phyloP scores from a whole-genome alignment of 2,113 vertebrate species.

The Chaenogobius annularis region DNA sequence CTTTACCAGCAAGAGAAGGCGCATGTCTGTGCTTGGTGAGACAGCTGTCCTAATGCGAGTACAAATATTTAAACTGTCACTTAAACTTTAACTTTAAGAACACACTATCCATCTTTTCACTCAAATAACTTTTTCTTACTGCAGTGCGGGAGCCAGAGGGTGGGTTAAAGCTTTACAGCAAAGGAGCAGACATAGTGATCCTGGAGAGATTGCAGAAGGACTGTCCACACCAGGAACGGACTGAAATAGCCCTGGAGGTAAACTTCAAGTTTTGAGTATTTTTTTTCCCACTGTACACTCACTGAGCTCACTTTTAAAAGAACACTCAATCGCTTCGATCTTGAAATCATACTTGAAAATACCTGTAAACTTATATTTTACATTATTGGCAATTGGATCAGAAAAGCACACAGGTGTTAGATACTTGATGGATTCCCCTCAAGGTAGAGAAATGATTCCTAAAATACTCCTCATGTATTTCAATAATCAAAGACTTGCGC shows the following conservation, averaged over 20 bases:
- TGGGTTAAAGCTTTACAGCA: conserved; percentile 87
- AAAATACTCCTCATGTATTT: not conserved
- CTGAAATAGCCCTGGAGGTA: conserved; percentile 81
- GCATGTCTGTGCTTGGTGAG: conserved; percentile 95
- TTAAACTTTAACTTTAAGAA: not conserved
- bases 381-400: not conserved
- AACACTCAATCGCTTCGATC: conserved; percentile 7
- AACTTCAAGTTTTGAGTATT: conserved; percentile 39
- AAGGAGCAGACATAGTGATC: conserved; percentile 90
- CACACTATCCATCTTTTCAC: conserved; percentile 6
- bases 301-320: conserved; percentile 14
- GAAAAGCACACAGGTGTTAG: not conserved
- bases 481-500: conserved; percentile 8
- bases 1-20: conserved; percentile 88
- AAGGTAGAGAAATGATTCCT: conserved; percentile 4
- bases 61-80: not conserved
- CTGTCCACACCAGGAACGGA: conserved; percentile 63
- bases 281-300: not conserved
- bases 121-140: conserved; percentile 22
- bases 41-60: not conserved
- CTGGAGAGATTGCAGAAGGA: conserved; percentile 77
- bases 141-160: conserved; percentile 88
- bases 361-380: conserved; percentile 6
- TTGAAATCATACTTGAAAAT: not conserved
- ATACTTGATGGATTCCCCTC: not conserved